Evolutionary conservation across 2,113 vertebrate genomes (phyloP), one percentile per base, ranked within the genome.

Genomic region (Oryzias celebensis): DNA sequence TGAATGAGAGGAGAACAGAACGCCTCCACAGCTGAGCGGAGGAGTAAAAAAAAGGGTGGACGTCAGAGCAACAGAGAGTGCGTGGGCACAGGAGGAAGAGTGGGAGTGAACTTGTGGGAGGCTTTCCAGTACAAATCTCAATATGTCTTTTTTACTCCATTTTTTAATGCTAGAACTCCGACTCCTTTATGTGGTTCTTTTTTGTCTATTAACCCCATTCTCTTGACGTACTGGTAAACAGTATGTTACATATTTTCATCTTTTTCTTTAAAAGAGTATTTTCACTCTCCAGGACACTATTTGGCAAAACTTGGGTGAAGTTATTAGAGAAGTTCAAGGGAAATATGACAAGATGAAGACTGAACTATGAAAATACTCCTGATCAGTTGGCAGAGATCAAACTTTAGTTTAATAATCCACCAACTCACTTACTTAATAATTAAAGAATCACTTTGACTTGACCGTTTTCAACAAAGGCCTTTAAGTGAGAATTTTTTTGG

Each of bases 51-150:
- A 81, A 86, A 71, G 74, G 77, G 81, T 65, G 71, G 73, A 88
- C 85, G 83, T 88, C 89, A 90, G 71, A 49, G 81, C 73, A 85
- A 82, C 89, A 90, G 87, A 77, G 84, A 85, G 86, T 82, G 83
- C 55, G 87, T 88, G 84, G 85, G 89, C 61, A 52, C 22, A 5
- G 65, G 78, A 73, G 75, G 84, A 79, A 80, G 73, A 67, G 87
- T 83, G 78, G 85, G 84, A 83, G 77, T 49, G 75, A 62, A 58
- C 58, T 22, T 75, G 88, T 86, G 80, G 86, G 86, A 83, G 74
- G 81, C 65, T 47, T 83, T 84, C 78, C 76, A 86, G 67, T 74
- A 31, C 51, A 59, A 64, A 71, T 75, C 74, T 81, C 85, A 71
- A 63, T 85, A 81, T 86, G 61, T 76, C 74, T 78, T 80, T 78